Conservation (phyloP, 2,113 vertebrate species). For the Capra hircus region DNA sequence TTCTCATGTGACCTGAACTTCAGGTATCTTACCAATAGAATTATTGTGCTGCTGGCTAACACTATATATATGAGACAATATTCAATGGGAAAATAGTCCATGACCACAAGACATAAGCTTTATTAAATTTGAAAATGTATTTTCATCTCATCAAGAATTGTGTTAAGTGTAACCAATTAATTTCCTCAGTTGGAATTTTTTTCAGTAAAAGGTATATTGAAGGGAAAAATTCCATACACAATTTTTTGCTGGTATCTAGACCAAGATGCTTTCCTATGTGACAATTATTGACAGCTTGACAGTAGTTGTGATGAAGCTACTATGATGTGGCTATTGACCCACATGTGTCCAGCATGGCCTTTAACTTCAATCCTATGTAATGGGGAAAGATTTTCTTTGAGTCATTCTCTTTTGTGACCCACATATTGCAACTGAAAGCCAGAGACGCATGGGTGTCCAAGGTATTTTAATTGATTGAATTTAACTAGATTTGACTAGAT, state of each 20-base stretch:
- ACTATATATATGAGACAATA: background rate
- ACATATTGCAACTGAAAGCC: background rate
- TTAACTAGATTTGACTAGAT: background rate
- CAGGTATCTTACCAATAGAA: background rate
- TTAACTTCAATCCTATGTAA: background rate
- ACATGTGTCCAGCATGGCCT: fast-evolving
- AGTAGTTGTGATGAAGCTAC: background rate
- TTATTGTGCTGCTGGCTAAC: background rate
- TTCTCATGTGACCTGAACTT: background rate
- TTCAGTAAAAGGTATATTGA: background rate
- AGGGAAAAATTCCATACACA: background rate
- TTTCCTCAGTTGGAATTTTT: background rate
- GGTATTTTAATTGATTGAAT: background rate
- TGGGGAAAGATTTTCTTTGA: background rate
- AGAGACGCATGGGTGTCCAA: background rate
- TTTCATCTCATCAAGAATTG: background rate
- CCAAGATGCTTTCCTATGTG: background rate
- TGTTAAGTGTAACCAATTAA: background rate
- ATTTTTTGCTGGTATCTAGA: background rate
- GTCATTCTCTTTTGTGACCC: background rate
- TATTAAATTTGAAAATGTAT: background rate
- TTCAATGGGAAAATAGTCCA: background rate
- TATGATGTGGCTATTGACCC: background rate
- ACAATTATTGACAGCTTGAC: background rate
- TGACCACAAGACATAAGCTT: background rate